Evolutionary conservation across 2,888 invertebrate species (phyloP).

Genomic region (Lycophotia porphyrea): DNA sequence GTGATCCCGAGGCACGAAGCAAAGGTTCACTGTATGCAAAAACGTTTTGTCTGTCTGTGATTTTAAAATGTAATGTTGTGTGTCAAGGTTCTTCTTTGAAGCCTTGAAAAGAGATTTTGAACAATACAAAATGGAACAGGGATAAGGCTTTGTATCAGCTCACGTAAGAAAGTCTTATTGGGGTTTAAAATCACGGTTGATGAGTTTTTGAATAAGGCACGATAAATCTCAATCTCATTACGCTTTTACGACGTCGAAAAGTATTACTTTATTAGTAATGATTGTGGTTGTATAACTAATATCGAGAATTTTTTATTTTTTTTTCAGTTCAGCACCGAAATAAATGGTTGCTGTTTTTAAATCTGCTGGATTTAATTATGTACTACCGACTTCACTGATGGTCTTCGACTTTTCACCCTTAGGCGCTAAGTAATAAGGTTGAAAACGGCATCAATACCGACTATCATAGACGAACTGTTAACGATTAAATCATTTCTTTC

Average conservation of each 20-base stretch:
- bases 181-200: neutral
- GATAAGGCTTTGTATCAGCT: neutral
- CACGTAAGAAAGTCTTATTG: neutral
- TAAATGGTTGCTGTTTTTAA: no score
- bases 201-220: neutral
- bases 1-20: constrained; percentile 29
- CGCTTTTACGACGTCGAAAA: neutral
- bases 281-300: neutral
- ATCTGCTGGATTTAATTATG: no score
- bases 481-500: neutral
- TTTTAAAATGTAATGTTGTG: constrained; percentile 38
- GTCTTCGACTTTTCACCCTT: no score
- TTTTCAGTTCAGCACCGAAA: no score
- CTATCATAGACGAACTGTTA: neutral
- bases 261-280: neutral
- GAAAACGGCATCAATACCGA: neutral
- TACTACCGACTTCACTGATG: no score
- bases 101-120: neutral
- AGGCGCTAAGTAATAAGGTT: no score
- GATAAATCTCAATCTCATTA: neutral
- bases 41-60: constrained; percentile 35
- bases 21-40: constrained; percentile 37
- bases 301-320: no score
- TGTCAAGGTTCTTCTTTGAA: constrained; percentile 29
- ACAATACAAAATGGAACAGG: neutral